Evolutionary conservation across 1,140 invertebrate genomes (phyloP).

Genomic region (Chrysopa pallens): DNA sequence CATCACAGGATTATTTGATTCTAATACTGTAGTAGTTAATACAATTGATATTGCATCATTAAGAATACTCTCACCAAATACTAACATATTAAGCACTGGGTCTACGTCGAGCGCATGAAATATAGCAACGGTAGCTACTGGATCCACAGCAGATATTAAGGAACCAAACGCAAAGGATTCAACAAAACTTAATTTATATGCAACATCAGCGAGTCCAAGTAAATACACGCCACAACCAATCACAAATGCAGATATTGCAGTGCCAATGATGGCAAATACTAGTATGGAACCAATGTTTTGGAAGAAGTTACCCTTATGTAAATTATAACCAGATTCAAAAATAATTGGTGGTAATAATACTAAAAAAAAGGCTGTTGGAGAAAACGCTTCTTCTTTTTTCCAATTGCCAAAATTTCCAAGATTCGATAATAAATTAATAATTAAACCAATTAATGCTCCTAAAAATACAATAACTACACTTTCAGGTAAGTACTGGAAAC

Average conservation of each 20-base stretch:
- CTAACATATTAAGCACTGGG: conserved; percentile 94
- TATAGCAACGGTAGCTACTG: conserved; percentile 94
- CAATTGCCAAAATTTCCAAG: conserved; percentile 81
- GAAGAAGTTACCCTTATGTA: conserved; percentile 98
- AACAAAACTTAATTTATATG: conserved; percentile 81
- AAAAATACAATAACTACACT: conserved; percentile 94
- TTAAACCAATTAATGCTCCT: conserved; percentile 78
- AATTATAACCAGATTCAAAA: conserved; percentile 96
- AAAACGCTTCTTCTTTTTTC: conserved; percentile 93
- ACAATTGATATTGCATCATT: conserved; percentile 99
- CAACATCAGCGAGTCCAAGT: conserved; percentile 71
- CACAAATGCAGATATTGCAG: conserved; percentile 84
- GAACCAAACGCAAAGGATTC: conserved; percentile 98
- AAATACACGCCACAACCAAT: conserved; percentile 91
- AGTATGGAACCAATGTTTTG: conserved; percentile 91
- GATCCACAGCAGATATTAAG: conserved; percentile 96
- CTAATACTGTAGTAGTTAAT: conserved; percentile 72
- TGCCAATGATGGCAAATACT: conserved; percentile 93
- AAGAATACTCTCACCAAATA: conserved; percentile 94
- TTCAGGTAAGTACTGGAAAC: conserved; percentile 93
- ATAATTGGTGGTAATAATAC: conserved; percentile 96
- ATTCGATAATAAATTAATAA: conserved; percentile 71
- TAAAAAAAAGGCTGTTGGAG: conserved; percentile 92
- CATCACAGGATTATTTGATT: conserved; percentile 54
- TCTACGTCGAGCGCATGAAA: conserved; percentile 94